Evolutionary conservation across 2,888 invertebrate species (phyloP), one percentile per base, ranked within the genome.

Genomic region (Ochropleura plecta): DNA sequence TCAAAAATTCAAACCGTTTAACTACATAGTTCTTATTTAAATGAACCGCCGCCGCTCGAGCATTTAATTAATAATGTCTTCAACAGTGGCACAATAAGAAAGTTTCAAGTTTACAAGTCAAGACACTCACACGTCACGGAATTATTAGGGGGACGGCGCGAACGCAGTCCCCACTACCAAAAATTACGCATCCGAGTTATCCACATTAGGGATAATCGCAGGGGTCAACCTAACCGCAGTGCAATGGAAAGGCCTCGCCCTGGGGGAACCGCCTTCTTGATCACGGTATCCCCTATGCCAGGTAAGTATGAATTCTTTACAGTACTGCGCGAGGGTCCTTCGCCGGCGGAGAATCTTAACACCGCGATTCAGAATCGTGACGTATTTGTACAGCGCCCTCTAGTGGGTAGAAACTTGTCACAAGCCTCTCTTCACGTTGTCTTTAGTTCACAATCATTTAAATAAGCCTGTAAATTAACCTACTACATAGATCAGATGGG

Each of bases 201-300:
- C 67, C 73, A 73, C 60, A 74, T 74, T 62, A 73, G 70, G 63
- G 49, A 70, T 63, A 70, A 63, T 55, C 46, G 62, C 71, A 72
- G 64, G 66, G 71, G 71, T 72, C 71, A 72, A 72, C 71, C 71
- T 49, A 55, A 66, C 71, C 71, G 71, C 71, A 72, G 71, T 72
- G 71, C 71, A 72, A 66, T 72, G 53, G 72, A 44, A 49, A n/a
- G 42, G 72, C 59, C 72, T 72, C 72, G 72, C 72, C 72, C 72
- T 72, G 72, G 72, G 72, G 67, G 72, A 63, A 64, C 71, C 75
- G 72, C 72, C 64, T 60, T 67, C 40, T 10, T 67, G 67, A 70
- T 70, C 70, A 70, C 70, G 70, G 70, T 70, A n/a, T 70, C 70
- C 70, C 70, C 70, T 64, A 70, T 70, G 70, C 70, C 70, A 70